These are phyloP conservation scores for Ptilonorhynchus violaceus DNA, from an alignment of 2,113 vertebrate genomes.

Conservation along the genomic window DNA sequence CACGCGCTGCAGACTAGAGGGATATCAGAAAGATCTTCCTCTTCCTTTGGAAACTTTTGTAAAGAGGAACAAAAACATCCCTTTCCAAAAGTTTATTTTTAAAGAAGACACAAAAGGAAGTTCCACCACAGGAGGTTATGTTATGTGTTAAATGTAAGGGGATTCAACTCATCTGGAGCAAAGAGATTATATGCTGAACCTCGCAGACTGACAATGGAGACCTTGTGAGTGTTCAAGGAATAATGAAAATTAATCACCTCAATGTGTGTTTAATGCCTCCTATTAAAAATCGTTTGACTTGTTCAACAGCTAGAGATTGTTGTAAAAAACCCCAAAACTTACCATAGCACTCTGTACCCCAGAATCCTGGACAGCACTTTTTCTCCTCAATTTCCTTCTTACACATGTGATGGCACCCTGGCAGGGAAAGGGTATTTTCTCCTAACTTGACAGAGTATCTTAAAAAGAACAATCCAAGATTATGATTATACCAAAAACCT, in stretches of 20 bases:
- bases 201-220: not conserved
- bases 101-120: conserved; percentile 50
- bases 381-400: conserved; percentile 66
- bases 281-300: not conserved
- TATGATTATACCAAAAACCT: not conserved
- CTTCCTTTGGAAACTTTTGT: conserved; percentile 57
- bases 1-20: not conserved
- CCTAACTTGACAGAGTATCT: conserved; percentile 85
- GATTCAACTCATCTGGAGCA: not conserved
- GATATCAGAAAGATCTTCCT: conserved; percentile 42
- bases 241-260: not conserved
- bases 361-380: conserved; percentile 86
- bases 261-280: not conserved
- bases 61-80: conserved; percentile 58
- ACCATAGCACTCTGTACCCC: conserved; percentile 86
- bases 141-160: not conserved
- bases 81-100: conserved; percentile 48
- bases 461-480: conserved; percentile 36
- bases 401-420: conserved; percentile 82
- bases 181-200: not conserved
- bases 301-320: not conserved
- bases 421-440: conserved; percentile 54
- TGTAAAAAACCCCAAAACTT: conserved; percentile 19
- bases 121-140: conserved; percentile 19
- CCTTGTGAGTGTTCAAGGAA: not conserved